Percentiles rank a stretch among this genome's conserved stretches.
Evolutionary conservation across 2,797 vertebrate genomes (phyloP).

Genomic region (Centropyge bicolor): DNA sequence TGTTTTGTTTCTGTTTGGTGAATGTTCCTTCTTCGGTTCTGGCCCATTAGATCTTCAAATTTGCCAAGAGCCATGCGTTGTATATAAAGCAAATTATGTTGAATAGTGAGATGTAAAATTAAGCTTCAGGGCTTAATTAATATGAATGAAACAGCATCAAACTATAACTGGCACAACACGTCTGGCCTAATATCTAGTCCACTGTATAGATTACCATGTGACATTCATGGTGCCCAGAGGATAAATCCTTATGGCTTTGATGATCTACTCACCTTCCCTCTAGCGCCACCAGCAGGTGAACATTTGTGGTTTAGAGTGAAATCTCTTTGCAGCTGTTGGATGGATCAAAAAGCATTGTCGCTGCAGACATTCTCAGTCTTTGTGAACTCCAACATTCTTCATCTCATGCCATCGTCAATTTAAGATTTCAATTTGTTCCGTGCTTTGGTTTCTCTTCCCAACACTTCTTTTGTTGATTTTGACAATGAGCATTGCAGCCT

Average conservation of each 20-base stretch:
- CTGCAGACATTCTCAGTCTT: not conserved
- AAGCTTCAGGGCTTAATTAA: not conserved
- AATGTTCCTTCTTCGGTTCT: not conserved
- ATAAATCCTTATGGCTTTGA: not conserved
- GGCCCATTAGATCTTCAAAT: not conserved
- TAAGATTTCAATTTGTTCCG: not conserved
- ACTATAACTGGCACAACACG: not conserved
- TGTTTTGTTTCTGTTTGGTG: not conserved
- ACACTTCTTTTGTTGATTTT: not conserved
- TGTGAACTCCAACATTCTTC: not conserved
- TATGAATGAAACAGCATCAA: not conserved
- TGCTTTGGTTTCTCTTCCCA: not conserved
- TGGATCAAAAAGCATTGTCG: no score
- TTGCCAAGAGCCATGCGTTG: not conserved
- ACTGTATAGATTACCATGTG: not conserved
- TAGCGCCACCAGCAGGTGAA: no score
- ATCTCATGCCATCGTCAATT: not conserved
- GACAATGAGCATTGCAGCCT: not conserved
- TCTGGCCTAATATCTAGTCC: not conserved
- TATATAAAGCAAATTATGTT: not conserved
- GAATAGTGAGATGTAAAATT: not conserved
- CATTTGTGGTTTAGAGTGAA: not conserved
- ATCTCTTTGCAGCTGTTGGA: not conserved
- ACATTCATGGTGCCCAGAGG: not conserved
- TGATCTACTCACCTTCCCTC: no score